phyloP scores from a whole-genome alignment of 2,113 vertebrate species.

The Takifugu flavidus region DNA sequence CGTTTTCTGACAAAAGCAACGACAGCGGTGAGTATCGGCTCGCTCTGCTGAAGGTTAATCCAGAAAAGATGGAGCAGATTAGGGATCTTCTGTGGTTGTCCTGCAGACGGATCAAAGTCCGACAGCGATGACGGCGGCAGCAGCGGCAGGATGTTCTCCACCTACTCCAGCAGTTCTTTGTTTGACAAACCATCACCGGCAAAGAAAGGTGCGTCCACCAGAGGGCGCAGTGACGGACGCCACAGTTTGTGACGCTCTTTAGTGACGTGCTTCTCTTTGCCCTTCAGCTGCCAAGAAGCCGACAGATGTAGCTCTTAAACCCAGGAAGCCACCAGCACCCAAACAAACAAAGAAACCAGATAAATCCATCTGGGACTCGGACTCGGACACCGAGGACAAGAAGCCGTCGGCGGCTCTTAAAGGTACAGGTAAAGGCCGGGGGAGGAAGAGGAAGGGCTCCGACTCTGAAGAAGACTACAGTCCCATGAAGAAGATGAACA shows the following conservation, averaged over 20 bases:
- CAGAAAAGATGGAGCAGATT: background rate
- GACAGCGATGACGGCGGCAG: slow-evolving; percentile 86
- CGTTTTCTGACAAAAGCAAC: slow-evolving; percentile 84
- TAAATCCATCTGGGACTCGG: slow-evolving; percentile 87
- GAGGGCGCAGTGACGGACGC: slow-evolving; percentile 10
- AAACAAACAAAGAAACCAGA: slow-evolving; percentile 88
- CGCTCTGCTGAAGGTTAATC: background rate
- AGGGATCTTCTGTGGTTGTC: slow-evolving; percentile 10
- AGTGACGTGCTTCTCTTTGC: background rate
- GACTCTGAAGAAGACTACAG: slow-evolving; percentile 92
- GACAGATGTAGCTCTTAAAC: slow-evolving; percentile 78
- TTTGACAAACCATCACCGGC: slow-evolving; percentile 81
- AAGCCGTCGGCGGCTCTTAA: slow-evolving; percentile 80
- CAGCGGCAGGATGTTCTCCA: slow-evolving; percentile 76
- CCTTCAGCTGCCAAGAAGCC: slow-evolving; percentile 77
- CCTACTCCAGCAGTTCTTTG: slow-evolving; percentile 83
- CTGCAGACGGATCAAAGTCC: slow-evolving; percentile 84
- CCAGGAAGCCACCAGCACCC: slow-evolving; percentile 81
- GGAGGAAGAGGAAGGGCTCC: slow-evolving; percentile 92
- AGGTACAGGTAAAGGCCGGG: slow-evolving; percentile 91
- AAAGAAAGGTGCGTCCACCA: slow-evolving; percentile 84
- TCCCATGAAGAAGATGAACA: slow-evolving; percentile 83
- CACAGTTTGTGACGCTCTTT: background rate
- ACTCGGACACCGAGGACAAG: slow-evolving; percentile 87
- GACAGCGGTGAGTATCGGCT: slow-evolving; percentile 80